phyloP scores from a whole-genome alignment of 2,113 vertebrate species.

The Zeus faber region DNA sequence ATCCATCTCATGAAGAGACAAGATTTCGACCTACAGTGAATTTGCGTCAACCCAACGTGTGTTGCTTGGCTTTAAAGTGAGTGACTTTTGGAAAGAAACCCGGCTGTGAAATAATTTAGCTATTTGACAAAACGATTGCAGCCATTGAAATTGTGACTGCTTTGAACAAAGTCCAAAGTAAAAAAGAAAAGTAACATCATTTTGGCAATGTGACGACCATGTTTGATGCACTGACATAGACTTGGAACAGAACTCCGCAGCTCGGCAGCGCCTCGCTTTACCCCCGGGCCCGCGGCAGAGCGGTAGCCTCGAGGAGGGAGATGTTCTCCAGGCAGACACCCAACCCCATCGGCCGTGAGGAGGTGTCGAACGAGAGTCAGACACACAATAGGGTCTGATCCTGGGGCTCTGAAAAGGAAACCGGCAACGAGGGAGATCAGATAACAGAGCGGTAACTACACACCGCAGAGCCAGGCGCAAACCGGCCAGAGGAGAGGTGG shows the following conservation, averaged over 20 bases:
- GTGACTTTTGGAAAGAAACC: too few relatives aligned
- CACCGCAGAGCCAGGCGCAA: conserved; percentile 34
- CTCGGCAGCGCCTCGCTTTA: not conserved
- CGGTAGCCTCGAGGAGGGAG: conserved; percentile 18
- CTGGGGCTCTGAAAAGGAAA: conserved; percentile 70
- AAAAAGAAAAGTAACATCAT: too few relatives aligned
- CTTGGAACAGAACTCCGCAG: not conserved
- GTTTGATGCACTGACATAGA: not conserved
- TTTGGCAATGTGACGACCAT: too few relatives aligned
- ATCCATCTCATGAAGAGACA: too few relatives aligned
- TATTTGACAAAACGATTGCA: too few relatives aligned
- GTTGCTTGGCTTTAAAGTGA: too few relatives aligned
- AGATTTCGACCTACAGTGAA: too few relatives aligned
- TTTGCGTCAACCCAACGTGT: too few relatives aligned
- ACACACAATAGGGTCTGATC: conserved; percentile 64
- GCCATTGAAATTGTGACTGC: too few relatives aligned
- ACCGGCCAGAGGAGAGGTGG: conserved; percentile 60
- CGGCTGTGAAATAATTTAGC: too few relatives aligned
- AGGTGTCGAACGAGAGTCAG: conserved; percentile 59
- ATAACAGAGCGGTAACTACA: conserved; percentile 67
- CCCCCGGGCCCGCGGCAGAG: conserved; percentile 19
- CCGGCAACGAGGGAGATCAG: conserved; percentile 47
- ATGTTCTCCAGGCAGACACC: conserved; percentile 36
- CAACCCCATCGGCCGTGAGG: conserved; percentile 36
- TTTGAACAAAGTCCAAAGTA: too few relatives aligned